Base-by-base conservation (phyloP, 2,113 vertebrate species). In the Tinamus guttatus region DNA sequence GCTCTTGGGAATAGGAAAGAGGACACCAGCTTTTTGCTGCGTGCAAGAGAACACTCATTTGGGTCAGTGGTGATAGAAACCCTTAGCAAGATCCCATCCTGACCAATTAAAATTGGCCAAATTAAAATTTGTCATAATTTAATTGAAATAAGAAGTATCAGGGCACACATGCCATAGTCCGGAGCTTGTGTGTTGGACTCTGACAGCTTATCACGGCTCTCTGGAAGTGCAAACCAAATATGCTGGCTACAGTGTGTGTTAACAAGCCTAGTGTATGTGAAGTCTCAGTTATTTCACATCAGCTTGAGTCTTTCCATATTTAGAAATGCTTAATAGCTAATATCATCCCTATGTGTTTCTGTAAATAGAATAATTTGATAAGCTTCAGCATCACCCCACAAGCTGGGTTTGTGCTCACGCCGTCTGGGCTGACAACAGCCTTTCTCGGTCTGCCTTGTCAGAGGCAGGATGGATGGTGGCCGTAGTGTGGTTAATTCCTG, bases 61-160 rank as follows among this genome's bases (percentile, higher is more conserved):
- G 87, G 89, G 96, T 91, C 85, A 83, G 3, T 56, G 75, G 36
- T 95, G 90, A 75, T 82, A 93, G 87, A 77, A 96, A 83, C 79
- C 93, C 68, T 73, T 85, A 51, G 40, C 58, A 76, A 51, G 81
- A 93, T 77, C 71, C 51, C 60, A 87, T 81, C 75, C 85, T 68
- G 49, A 89, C 60, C 81, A 11, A 67, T 93, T 94, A 90, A 94
- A 95, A 96, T 89, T 43, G 14, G 14, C 43, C 15, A 43, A 43
- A 43, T 43, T 43, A 43, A 43, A 43, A 43, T 75, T 43, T 94
- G 93, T 93, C 84, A 91, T 54, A 76, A 36, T 71, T 92, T 94
- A 92, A 87, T 81, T 96, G 89, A 74, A 92, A 36, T 80, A 59
- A 77, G 63, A 59, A 80, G 63, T 87, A 59, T 85, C 60, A 88